Base-by-base conservation (phyloP, 2,888 invertebrate species). In the Acrobasis repandana region DNA sequence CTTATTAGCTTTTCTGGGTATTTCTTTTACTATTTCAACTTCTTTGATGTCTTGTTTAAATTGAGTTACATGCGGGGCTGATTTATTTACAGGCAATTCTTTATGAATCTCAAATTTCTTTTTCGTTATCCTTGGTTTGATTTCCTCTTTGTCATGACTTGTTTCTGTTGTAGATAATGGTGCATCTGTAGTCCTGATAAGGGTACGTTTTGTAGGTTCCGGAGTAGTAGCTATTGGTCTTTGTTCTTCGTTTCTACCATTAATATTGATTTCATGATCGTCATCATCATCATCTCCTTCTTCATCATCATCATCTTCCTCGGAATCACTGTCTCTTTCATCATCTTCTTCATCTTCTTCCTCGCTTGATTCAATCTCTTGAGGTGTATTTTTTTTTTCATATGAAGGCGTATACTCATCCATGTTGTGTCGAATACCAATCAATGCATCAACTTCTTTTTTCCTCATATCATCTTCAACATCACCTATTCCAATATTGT, bases 11-110 rank as follows among this genome's bases (percentile, higher is more conserved):
- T 69, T 76, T 46, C 67, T 63, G 5, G 85, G 83, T 28, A 84
- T 77, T 75, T 90, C 88, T 77, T 88, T 91, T 0, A 88, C 81
- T 4, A 90, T 83, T 83, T 92, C 91, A 34, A 86, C 73, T 79
- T 90, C 89, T 69, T 88, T 84, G 33, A 91, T 85, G 60, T 92
- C 90, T 74, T 91, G 85, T 65, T 86, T 90, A 49, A 83, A 92
- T 70, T 89, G 82, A 1, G 88, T 82, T 9, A 79, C 49, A 65
- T 91, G 83, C 36, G 90, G 89, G 2, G 81, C 77, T 1, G 85
- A 83, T 63, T 78, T 85, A 62, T 87, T 85, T 0, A 74, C 68
- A 0, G 91, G 91, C 57, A 85, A 46, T 68, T 91, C 90, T 72
- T 86, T 85, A 60, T 91, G 91, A 59, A 90, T 88, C 79, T 90